Conservation (phyloP, 2,797 vertebrate species). For the Uromys caudimaculatus region DNA sequence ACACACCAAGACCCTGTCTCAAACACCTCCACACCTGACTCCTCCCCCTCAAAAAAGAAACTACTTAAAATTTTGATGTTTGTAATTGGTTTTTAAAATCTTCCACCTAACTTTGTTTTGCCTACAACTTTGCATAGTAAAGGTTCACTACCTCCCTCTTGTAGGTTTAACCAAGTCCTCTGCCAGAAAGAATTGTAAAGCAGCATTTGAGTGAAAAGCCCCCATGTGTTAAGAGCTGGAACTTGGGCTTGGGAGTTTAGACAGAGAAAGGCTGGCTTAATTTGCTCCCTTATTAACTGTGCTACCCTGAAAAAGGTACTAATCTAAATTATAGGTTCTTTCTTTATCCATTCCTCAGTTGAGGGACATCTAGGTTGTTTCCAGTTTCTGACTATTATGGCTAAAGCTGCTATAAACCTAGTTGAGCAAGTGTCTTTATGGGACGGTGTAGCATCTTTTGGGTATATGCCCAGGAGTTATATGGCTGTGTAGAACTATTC, state of each 20-base stretch:
- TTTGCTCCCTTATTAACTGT: neutral
- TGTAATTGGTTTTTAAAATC: constrained; percentile 3
- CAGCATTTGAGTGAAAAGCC: neutral
- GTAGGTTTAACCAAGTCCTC: constrained; percentile 9
- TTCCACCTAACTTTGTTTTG: neutral
- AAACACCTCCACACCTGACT: neutral
- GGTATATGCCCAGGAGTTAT: neutral
- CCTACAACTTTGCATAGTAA: neutral
- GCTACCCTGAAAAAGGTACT: constrained; percentile 2
- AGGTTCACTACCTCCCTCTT: neutral
- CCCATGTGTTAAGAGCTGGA: neutral
- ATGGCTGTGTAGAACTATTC: too few species aligned
- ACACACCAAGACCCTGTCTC: neutral
- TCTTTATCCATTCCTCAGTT: too few species aligned
- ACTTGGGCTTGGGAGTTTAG: neutral
- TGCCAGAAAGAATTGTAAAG: constrained; percentile 40
- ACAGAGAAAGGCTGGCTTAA: neutral
- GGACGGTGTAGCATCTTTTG: neutral
- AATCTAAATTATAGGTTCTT: neutral
- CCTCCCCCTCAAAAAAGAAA: too few species aligned
- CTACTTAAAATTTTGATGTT: neutral
- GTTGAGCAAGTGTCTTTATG: neutral
- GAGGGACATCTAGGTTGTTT: too few species aligned
- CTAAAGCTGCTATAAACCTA: neutral
- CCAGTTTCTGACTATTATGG: neutral